These are phyloP conservation scores for Chloroceryle inda DNA, from an alignment of 2,797 vertebrate genomes.

Conservation along the genomic window DNA sequence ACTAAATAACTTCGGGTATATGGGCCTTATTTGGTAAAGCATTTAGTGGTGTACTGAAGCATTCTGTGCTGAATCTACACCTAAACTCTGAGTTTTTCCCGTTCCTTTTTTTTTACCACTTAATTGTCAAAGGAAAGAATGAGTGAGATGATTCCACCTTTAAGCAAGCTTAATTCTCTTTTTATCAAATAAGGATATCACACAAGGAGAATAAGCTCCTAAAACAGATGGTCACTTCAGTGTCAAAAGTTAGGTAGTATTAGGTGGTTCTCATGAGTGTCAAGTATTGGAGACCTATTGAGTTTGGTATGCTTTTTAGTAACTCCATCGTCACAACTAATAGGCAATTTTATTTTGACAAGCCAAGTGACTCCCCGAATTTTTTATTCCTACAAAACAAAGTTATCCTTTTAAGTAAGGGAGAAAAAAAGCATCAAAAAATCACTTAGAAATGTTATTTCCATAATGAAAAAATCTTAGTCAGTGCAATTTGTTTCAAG, in stretches of 20 bases:
- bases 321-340: background rate
- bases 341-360: background rate
- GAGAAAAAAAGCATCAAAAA: background rate
- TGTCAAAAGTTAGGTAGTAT: background rate
- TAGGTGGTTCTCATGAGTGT: background rate
- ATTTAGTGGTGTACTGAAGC: background rate
- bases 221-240: background rate
- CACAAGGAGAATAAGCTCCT: background rate
- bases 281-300: background rate
- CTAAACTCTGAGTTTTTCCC: background rate
- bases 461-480: background rate
- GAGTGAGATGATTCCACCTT: background rate
- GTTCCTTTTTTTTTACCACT: background rate
- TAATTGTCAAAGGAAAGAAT: background rate
- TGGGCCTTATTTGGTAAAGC: background rate
- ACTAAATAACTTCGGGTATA: background rate
- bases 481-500: background rate
- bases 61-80: background rate
- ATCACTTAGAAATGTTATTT: background rate
- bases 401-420: background rate
- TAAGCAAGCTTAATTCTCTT: background rate
- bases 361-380: fast-evolving
- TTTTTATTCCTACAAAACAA: background rate
- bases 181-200: background rate
- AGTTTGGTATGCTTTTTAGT: background rate